phyloP scores from a whole-genome alignment of 2,888 invertebrate genomes.

The Amphipyra berbera region DNA sequence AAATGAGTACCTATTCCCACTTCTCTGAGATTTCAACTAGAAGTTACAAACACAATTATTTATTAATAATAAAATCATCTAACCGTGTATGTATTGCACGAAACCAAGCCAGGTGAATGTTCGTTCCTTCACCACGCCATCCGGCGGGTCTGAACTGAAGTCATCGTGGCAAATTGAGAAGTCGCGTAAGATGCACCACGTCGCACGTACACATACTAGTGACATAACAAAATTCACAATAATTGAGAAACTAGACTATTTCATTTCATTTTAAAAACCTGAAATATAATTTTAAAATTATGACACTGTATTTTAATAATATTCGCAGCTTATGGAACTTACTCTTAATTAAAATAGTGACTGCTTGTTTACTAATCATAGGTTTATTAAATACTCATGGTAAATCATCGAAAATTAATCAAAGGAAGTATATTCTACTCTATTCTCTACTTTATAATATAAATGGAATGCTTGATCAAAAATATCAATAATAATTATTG shows the following conservation, averaged over 20 bases:
- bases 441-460: background rate
- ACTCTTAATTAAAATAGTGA: background rate
- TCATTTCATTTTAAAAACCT: background rate
- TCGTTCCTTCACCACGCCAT: constrained; percentile 77
- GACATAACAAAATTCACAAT: constrained; percentile 10
- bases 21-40: too few relatives aligned
- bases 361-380: too few relatives aligned
- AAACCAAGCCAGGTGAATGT: constrained; percentile 82
- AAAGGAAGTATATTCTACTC: too few relatives aligned
- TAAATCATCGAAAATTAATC: background rate
- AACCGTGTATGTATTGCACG: constrained; percentile 80
- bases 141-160: constrained; percentile 75
- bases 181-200: constrained; percentile 65
- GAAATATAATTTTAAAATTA: background rate
- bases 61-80: constrained; percentile 23
- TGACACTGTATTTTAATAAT: background rate
- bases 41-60: too few relatives aligned
- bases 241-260: background rate
- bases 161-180: constrained; percentile 79
- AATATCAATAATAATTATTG: background rate
- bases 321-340: background rate
- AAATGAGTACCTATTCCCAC: too few relatives aligned
- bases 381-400: background rate
- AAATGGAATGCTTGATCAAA: constrained; percentile 1
- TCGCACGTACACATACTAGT: constrained; percentile 55